Base-by-base conservation (phyloP, 2,888 invertebrate species). In the Timema podura region DNA sequence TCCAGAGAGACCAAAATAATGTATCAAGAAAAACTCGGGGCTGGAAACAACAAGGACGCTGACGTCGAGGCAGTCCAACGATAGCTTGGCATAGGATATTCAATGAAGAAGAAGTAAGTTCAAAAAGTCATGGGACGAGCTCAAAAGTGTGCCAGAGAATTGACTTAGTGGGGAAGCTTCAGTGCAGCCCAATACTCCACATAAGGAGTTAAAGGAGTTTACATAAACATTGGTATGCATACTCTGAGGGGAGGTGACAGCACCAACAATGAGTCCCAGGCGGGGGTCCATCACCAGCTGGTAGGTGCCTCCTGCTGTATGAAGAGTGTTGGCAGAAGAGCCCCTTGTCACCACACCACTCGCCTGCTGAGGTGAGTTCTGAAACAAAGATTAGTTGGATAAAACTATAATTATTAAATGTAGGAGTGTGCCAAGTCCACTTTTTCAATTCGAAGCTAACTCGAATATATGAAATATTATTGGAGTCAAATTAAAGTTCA, bases 281-380 rank as follows among this genome's bases (percentile, higher is more conserved):
- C 83, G 77, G 13, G 85, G 83, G 79, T 85, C 85, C 81, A 86
- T 82, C 5, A 86, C 82, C 48, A 86, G 78, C 72, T 85, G 84
- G 74, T 81, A 80, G 65, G 81, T 81, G 48, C 79, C 77, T 76
- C 54, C 47, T 15, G 66, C 7, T 13, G 64, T 8, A 10, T 68
- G 68, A 10, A 59, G 48, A 9, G 61, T 54, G 48, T 47, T 54
- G 13, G 51, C 51, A 68, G 67, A 48, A 54, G 68, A 48, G 48
- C 69, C 67, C 16, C 68, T 69, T 16, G 61, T 68, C 45, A 66
- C 16, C n/a, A 69, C 69, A 47, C 66, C 59, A 30, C 48, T 65
- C 10, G 11, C 10, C 61, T 61, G 44, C 68, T 68, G 68, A 64
- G 67, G 44, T 11, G 67, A 45, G 30, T 64, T 64, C 51, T 64